Evolutionary conservation across 1,140 invertebrate genomes (phyloP).

Genomic region (Papilio machaon): DNA sequence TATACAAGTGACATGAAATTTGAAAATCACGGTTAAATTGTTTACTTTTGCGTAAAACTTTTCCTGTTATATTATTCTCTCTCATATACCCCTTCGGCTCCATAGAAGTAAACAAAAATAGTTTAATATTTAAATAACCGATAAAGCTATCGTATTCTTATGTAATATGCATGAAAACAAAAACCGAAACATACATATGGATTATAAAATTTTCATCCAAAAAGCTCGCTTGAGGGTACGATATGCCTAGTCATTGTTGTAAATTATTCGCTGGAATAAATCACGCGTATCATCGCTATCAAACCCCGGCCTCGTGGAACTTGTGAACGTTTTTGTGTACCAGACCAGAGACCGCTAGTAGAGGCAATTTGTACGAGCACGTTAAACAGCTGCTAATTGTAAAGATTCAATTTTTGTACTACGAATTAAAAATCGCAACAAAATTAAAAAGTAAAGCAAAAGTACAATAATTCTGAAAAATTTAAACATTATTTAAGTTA

Average conservation of each 20-base stretch:
- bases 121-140: neutral
- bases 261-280: slow-evolving; percentile 38
- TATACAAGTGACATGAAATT: neutral
- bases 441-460: neutral
- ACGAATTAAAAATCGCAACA: neutral
- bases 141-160: neutral
- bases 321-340: slow-evolving; percentile 21
- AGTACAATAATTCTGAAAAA: neutral
- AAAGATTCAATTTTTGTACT: neutral
- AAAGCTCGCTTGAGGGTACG: neutral
- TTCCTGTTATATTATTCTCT: neutral
- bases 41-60: neutral
- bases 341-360: neutral
- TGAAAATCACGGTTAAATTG: neutral
- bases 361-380: neutral
- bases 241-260: slow-evolving; percentile 34
- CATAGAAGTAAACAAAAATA: neutral
- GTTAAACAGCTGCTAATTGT: neutral
- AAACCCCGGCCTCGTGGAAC: slow-evolving; percentile 1
- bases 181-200: neutral
- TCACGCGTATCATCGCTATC: slow-evolving; percentile 37
- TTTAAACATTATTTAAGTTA: neutral
- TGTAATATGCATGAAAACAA: slow-evolving; percentile 20
- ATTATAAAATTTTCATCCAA: slow-evolving; percentile 33
- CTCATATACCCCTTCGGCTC: neutral